Base-by-base conservation (phyloP, 1,140 invertebrate genomes). In the Tetragonula clypearis region DNA sequence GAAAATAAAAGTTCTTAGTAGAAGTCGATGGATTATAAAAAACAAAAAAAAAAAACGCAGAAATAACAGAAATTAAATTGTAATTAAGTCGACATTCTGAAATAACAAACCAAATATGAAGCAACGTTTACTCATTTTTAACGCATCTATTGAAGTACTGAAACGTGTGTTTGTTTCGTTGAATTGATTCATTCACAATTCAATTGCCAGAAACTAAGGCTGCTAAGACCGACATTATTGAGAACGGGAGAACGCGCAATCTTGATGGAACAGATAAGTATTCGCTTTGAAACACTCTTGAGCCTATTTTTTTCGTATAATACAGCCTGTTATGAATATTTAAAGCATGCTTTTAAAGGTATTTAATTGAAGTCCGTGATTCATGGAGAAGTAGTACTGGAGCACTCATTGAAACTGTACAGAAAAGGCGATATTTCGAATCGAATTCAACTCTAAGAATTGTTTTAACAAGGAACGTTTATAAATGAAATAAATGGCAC, bases 391-490 rank as follows among this genome's bases (percentile, higher is more conserved):
- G 56, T 65, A 19, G n/a, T 9, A 21, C 21, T 65, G 2, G 23
- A 82, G 69, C 35, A 26, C 35, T n/a, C n/a, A 73, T 81, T 82
- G 71, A 82, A 75, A 78, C 19, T 53, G 35, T 56, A 71, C 26
- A 60, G 55, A 83, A 83, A 83, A 71, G 60, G 65, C 23, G 58
- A 55, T 75, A 68, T 78, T 49, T 77, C 41, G 19, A 65, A 53
- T 30, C 19, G 65, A 68, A 77, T 69, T 68, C 60, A 78, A 78
- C 78, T 35, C 41, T 12, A 23, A 69, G 55, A 69, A 78, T 78
- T 19, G 60, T 8, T 15, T 69, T 71, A 83, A 77, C 1, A 53
- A 65, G 41, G 26, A 41, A 65, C 15, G 26, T 30, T 75, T 65
- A 66, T 23, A 9, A 58, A 71, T 21, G 9, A n/a, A 12, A 72